Conservation (phyloP, 2,797 vertebrate species). For the Ptychobarbus kaznakovi region DNA sequence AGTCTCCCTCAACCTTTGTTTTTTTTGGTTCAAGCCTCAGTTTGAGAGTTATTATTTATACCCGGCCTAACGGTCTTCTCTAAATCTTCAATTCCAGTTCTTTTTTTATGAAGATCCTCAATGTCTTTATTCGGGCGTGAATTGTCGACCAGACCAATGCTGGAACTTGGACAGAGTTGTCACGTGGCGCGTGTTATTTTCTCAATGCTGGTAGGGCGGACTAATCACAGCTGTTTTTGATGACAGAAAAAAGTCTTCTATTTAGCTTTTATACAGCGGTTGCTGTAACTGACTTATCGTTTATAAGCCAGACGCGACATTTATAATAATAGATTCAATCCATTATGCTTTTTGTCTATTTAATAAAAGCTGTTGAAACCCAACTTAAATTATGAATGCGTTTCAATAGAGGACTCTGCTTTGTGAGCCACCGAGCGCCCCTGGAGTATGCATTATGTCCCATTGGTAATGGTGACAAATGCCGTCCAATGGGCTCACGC, state of each 20-base stretch:
- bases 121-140: not conserved
- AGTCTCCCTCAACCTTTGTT: not conserved
- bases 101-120: not conserved
- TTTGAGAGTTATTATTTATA: conserved; percentile 15
- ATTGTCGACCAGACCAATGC: not conserved
- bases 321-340: not conserved
- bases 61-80: not conserved
- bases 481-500: conserved; percentile 27
- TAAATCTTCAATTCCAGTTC: not conserved
- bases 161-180: not conserved
- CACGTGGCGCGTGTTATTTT: conserved; percentile 11
- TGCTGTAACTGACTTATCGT: not conserved
- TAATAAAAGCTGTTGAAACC: not conserved
- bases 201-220: not conserved
- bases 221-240: conserved; percentile 52
- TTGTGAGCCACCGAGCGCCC: conserved; percentile 24
- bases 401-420: not conserved
- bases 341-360: too few species aligned
- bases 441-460: not conserved
- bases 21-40: not conserved
- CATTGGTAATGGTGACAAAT: not conserved
- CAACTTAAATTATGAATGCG: not conserved
- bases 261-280: not conserved
- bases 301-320: not conserved
- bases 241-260: not conserved